Conservation (phyloP, 2,113 vertebrate genomes). For the Heloderma charlesbogerti region DNA sequence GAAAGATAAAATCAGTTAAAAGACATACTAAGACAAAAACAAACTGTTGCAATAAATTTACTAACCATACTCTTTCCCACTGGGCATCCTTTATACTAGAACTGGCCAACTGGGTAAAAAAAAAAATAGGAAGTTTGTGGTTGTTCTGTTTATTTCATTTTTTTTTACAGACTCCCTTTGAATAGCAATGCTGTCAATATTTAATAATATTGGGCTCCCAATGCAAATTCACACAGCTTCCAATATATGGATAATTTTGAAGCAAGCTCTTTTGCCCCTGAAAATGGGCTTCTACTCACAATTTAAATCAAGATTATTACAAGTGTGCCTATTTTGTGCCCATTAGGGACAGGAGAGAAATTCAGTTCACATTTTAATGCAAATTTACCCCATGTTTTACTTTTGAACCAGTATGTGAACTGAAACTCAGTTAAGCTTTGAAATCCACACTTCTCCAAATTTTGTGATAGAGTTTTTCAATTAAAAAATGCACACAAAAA, state of each 20-base stretch:
- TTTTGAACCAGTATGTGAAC: too few relatives aligned
- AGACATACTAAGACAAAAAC: conserved; percentile 44
- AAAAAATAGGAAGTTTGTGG: not conserved
- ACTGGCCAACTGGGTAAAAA: conserved; percentile 8
- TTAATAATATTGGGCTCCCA: not conserved
- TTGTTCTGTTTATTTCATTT: not conserved
- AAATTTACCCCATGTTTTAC: too few relatives aligned
- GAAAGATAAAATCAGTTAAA: conserved; percentile 41
- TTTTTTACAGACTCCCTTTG: not conserved
- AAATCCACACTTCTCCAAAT: too few relatives aligned
- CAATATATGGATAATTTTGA: not conserved
- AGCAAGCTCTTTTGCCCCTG: not conserved
- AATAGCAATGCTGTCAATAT: not conserved
- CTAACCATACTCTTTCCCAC: conserved; percentile 20
- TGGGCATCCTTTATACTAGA: not conserved
- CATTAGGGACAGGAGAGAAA: too few relatives aligned
- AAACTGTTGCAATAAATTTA: conserved; percentile 31
- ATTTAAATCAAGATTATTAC: not conserved
- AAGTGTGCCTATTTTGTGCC: not conserved
- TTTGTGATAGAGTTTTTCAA: too few relatives aligned
- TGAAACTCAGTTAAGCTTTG: too few relatives aligned
- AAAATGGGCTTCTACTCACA: not conserved
- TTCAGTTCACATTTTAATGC: too few relatives aligned
- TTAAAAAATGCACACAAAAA: too few relatives aligned
- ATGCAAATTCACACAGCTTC: not conserved